Evolutionary conservation across 2,888 invertebrate genomes (phyloP).

Genomic region (Drosophila testacea): DNA sequence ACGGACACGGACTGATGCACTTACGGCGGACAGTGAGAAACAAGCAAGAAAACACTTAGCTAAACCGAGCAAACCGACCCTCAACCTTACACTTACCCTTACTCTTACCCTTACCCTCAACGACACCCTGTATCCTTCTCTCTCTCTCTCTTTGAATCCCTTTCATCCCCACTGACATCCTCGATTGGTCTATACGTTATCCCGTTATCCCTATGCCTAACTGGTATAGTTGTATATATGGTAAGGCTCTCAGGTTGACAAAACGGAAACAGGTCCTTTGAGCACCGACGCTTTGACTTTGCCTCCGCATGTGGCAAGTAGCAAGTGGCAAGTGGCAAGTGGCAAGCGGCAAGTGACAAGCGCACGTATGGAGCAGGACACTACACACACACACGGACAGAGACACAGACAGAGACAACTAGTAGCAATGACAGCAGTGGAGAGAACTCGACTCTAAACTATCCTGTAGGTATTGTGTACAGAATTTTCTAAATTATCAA

Average conservation of each 20-base stretch:
- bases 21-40: constrained; percentile 23
- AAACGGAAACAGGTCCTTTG: constrained; percentile 65
- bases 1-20: constrained; percentile 33
- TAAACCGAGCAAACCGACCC: constrained; percentile 19
- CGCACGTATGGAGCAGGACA: constrained; percentile 43
- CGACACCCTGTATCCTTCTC: neutral
- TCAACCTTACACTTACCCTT: constrained; percentile 1
- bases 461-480: no score
- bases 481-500: no score
- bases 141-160: neutral
- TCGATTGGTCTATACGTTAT: constrained; percentile 9
- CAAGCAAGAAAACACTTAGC: constrained; percentile 46
- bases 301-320: constrained; percentile 23
- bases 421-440: no score
- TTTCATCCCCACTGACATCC: no score
- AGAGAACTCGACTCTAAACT: no score
- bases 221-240: neutral
- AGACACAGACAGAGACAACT: constrained; percentile 12
- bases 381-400: constrained; percentile 23
- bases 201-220: constrained; percentile 12
- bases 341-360: constrained; percentile 46
- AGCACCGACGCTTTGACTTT: constrained; percentile 59
- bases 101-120: neutral
- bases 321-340: constrained; percentile 46
- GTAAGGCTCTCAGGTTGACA: constrained; percentile 44